Conservation (phyloP, 2,113 vertebrate genomes). For the Gadus macrocephalus region DNA sequence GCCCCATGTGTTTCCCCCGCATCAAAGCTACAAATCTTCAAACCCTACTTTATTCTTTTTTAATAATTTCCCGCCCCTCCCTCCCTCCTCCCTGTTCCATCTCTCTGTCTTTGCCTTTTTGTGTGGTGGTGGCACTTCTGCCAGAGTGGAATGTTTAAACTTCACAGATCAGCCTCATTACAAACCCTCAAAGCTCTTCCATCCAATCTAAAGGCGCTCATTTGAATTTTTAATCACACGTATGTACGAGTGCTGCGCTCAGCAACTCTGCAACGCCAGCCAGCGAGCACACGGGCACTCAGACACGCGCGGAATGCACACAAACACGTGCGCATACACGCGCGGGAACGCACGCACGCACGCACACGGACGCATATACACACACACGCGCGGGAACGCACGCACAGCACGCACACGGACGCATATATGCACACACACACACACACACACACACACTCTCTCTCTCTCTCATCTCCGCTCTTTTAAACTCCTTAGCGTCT, state of each 20-base stretch:
- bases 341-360: background rate
- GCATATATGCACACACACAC: constrained; percentile 15
- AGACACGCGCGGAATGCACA: constrained; percentile 20
- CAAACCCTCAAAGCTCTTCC: constrained; percentile 82
- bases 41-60: constrained; percentile 28
- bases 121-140: constrained; percentile 58
- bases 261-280: constrained; percentile 58
- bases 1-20: constrained; percentile 84
- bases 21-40: constrained; percentile 81
- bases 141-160: constrained; percentile 72
- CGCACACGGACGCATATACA: constrained; percentile 22
- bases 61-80: constrained; percentile 18
- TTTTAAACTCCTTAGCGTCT: constrained; percentile 69
- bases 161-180: constrained; percentile 90
- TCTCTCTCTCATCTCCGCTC: constrained; percentile 54
- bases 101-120: constrained; percentile 33
- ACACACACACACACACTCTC: constrained; percentile 52
- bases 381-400: constrained; percentile 13
- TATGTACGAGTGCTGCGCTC: constrained; percentile 79
- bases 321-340: constrained; percentile 33
- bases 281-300: constrained; percentile 13
- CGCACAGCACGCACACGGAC: constrained; percentile 34
- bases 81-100: constrained; percentile 27
- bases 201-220: constrained; percentile 91
- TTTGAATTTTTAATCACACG: constrained; percentile 96